phyloP scores from a whole-genome alignment of 1,140 invertebrate genomes.

The Centruroides vittatus region DNA sequence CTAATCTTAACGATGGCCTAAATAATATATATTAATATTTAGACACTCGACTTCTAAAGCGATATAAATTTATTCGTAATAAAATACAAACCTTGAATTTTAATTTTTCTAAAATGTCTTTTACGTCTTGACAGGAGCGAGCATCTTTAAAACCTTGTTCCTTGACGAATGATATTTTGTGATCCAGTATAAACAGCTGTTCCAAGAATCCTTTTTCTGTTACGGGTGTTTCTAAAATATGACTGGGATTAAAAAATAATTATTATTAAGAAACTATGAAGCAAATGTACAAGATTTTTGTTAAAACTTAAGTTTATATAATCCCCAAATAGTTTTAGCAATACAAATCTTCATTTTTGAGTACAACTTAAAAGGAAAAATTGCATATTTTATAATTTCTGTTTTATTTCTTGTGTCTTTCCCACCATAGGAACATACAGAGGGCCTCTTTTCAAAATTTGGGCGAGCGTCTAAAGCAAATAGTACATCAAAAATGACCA shows the following conservation, averaged over 20 bases:
- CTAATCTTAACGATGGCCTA: constrained; percentile 85
- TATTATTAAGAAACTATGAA: neutral
- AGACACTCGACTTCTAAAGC: neutral
- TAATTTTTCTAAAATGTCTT: constrained; percentile 88
- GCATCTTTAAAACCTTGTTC: constrained; percentile 92
- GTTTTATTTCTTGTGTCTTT: no score
- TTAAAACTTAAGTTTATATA: neutral
- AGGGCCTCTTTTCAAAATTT: no score
- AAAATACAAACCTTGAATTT: constrained; percentile 54
- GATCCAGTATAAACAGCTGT: constrained; percentile 80
- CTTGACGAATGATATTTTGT: constrained; percentile 95
- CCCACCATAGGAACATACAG: no score
- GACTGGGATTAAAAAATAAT: constrained; percentile 41
- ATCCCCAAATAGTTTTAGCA: no score
- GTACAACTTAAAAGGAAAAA: no score
- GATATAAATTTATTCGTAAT: neutral
- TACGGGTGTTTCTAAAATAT: constrained; percentile 80
- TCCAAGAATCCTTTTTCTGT: constrained; percentile 86
- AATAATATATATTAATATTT: constrained; percentile 11
- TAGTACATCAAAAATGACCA: no score
- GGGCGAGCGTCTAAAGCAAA: no score
- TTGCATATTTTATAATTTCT: no score
- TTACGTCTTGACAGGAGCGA: constrained; percentile 82
- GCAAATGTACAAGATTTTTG: constrained; percentile 6
- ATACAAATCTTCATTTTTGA: no score